Evolutionary conservation across 2,113 vertebrate species (phyloP).

Genomic region (Aythya baeri): DNA sequence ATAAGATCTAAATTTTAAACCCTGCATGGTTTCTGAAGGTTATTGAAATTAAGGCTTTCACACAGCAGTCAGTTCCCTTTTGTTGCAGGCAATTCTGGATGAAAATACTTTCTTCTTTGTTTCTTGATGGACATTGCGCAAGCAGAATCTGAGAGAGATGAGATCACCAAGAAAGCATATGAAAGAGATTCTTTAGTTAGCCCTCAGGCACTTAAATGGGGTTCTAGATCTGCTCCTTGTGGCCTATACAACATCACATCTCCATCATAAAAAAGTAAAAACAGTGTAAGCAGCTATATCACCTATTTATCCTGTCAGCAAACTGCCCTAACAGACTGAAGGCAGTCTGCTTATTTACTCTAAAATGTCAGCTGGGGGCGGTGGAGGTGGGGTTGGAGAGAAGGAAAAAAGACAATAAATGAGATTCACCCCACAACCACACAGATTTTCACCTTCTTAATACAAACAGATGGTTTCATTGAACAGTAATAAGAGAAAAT

Average conservation of each 20-base stretch:
- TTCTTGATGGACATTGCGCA: background rate
- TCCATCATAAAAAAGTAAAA: background rate
- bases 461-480: background rate
- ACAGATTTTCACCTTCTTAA: background rate
- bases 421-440: background rate
- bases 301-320: background rate
- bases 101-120: background rate
- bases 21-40: background rate
- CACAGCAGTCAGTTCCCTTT: background rate
- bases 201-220: background rate
- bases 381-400: too few species aligned
- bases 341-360: background rate
- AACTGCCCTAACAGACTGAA: background rate
- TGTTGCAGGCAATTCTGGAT: background rate
- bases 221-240: background rate
- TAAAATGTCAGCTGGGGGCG: background rate
- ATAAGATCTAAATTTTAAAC: background rate
- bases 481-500: background rate
- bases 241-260: background rate
- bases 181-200: background rate
- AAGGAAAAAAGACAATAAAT: background rate
- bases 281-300: background rate
- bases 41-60: background rate
- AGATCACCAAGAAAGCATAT: background rate
- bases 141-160: background rate